phyloP scores from a whole-genome alignment of 2,888 invertebrate genomes.

The Slavum lentiscoides region DNA sequence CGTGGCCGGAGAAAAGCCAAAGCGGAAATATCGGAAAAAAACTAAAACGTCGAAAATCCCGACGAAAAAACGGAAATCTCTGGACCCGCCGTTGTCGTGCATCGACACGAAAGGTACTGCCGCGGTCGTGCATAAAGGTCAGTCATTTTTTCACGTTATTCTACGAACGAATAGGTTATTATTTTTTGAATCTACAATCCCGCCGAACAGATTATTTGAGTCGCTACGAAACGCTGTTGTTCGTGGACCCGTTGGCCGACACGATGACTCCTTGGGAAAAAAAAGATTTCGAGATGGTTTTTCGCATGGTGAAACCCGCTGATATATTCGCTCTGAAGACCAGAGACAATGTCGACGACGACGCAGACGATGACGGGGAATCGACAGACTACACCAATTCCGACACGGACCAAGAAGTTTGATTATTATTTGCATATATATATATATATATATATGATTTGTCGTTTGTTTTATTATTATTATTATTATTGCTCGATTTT shows the following conservation, averaged over 20 bases:
- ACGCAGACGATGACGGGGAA: neutral
- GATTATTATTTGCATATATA: neutral
- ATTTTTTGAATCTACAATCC: neutral
- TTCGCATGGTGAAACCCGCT: constrained; percentile 43
- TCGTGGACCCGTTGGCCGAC: constrained; percentile 32
- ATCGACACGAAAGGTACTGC: constrained; percentile 33
- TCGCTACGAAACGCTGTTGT: constrained; percentile 46
- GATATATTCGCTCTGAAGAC: constrained; percentile 6
- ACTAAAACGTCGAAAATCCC: neutral
- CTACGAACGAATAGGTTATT: neutral
- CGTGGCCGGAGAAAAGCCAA: constrained; percentile 39
- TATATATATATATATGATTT: no score
- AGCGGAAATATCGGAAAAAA: constrained; percentile 45
- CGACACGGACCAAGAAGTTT: constrained; percentile 26
- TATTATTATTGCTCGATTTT: neutral
- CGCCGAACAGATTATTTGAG: constrained; percentile 14
- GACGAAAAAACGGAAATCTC: constrained; percentile 26
- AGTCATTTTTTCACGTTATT: neutral
- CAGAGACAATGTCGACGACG: neutral
- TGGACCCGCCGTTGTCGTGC: constrained; percentile 19
- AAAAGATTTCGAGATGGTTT: constrained; percentile 37
- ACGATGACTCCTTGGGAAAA: constrained; percentile 38
- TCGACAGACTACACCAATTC: constrained; percentile 46
- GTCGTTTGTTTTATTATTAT: neutral
- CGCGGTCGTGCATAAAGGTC: neutral